These are phyloP conservation scores for Phaonia tiefii DNA, from an alignment of 2,888 invertebrate species.

Conservation along the genomic window DNA sequence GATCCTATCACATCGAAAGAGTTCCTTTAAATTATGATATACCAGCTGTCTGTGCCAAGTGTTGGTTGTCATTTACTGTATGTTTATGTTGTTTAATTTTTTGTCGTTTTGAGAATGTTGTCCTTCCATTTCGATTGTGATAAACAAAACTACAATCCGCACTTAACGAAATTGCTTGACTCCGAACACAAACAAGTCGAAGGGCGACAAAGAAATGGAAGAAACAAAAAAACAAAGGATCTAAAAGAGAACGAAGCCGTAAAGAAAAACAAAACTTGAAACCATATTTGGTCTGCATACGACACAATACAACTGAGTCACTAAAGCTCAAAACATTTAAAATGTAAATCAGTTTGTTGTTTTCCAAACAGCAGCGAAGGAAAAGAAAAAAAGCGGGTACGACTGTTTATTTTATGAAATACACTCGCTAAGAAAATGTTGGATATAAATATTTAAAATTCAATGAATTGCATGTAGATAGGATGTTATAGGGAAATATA, in stretches of 20 bases:
- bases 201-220: background rate
- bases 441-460: too few relatives aligned
- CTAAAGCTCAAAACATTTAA: slow-evolving; percentile 53
- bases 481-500: too few relatives aligned
- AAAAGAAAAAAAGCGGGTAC: background rate
- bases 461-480: too few relatives aligned
- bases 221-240: slow-evolving; percentile 1
- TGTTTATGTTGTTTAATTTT: slow-evolving; percentile 6
- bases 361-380: background rate
- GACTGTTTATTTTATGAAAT: background rate
- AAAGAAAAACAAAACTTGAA: slow-evolving; percentile 23
- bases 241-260: background rate
- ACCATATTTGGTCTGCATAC: slow-evolving; percentile 37
- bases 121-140: slow-evolving; percentile 21
- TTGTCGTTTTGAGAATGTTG: background rate
- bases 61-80: slow-evolving; percentile 20
- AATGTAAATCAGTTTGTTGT: slow-evolving; percentile 61
- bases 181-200: slow-evolving; percentile 7
- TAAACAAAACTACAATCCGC: slow-evolving; percentile 50
- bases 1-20: too few relatives aligned
- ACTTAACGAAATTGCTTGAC: slow-evolving; percentile 62
- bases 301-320: slow-evolving; percentile 37
- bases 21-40: background rate
- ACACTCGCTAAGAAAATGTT: background rate
- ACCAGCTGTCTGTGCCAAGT: background rate